Conservation (phyloP, 2,113 vertebrate species). For the Siphamia tubifer region DNA sequence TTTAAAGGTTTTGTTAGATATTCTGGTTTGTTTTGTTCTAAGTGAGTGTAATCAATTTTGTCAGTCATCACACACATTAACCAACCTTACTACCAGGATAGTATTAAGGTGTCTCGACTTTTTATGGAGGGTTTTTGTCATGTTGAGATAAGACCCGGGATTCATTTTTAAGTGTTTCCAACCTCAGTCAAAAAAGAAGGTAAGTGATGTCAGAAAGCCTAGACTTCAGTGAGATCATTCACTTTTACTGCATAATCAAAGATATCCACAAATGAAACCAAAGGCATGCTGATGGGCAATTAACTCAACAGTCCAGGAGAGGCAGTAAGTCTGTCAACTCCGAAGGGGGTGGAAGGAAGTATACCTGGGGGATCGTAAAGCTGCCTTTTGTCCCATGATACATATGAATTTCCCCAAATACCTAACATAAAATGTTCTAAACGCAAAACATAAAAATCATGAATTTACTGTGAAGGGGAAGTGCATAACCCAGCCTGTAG, state of each 20-base stretch:
- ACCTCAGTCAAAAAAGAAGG: not conserved
- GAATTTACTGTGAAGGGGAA: conserved; percentile 10
- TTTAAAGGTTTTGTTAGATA: not conserved
- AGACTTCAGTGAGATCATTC: conserved; percentile 50
- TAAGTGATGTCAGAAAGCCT: conserved; percentile 42
- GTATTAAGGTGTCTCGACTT: conserved; percentile 11
- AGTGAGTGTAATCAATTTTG: not conserved
- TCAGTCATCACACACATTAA: conserved; percentile 14
- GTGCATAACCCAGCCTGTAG: not conserved
- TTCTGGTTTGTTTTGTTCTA: not conserved
- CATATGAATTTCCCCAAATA: conserved; percentile 44
- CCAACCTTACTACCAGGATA: not conserved
- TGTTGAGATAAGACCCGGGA: conserved; percentile 10
- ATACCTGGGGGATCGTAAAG: conserved; percentile 53
- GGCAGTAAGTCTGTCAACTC: conserved; percentile 47
- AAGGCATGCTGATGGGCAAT: conserved; percentile 70
- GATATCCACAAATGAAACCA: conserved; percentile 62
- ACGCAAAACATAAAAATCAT: conserved; percentile 30
- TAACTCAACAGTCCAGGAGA: conserved; percentile 54
- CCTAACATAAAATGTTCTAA: conserved; percentile 20
- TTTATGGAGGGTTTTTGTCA: conserved; percentile 19
- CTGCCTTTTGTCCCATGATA: conserved; percentile 44
- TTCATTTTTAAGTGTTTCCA: conserved; percentile 1
- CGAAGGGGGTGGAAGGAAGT: conserved; percentile 20
- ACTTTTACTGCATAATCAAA: conserved; percentile 69